Conservation (phyloP, 2,797 vertebrate species). For the Pygocentrus nattereri region DNA sequence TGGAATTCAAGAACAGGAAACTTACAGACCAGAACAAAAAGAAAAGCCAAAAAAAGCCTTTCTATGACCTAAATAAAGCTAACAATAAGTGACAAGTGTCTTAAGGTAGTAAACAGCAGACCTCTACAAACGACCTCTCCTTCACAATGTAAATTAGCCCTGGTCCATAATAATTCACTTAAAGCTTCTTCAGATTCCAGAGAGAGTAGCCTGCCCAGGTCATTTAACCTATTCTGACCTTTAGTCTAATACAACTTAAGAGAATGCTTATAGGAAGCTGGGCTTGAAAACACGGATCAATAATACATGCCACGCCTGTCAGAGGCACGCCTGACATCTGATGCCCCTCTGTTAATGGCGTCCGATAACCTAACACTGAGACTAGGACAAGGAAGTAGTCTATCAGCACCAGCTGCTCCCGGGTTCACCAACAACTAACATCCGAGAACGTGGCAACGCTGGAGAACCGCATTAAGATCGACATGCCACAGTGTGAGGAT, state of each 20-base stretch:
- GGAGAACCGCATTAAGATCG: background rate
- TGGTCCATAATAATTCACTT: slow-evolving; percentile 19
- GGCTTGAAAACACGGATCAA: slow-evolving; percentile 33
- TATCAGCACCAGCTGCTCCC: background rate
- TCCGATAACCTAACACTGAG: slow-evolving; percentile 30
- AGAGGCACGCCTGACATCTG: slow-evolving; percentile 15
- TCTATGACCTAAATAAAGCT: slow-evolving; percentile 38
- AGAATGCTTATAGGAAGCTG: slow-evolving; percentile 4
- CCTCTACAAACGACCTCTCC: background rate
- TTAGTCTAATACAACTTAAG: slow-evolving; percentile 39
- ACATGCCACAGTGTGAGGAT: background rate
- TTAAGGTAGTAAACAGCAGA: background rate
- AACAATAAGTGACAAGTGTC: background rate
- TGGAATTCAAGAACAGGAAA: too few species aligned
- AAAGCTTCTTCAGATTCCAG: background rate
- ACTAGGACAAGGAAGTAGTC: background rate
- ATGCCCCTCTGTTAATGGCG: slow-evolving; percentile 11
- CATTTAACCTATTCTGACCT: slow-evolving; percentile 51
- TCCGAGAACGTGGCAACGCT: slow-evolving; percentile 7
- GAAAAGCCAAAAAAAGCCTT: background rate
- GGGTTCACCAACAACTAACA: slow-evolving; percentile 2
- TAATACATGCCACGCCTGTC: slow-evolving; percentile 7
- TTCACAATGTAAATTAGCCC: background rate
- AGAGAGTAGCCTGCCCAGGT: slow-evolving; percentile 7
- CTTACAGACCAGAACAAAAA: too few species aligned